These are phyloP conservation scores for Coecobrya sp. DNA, from an alignment of 2,888 invertebrate genomes.

Conservation along the genomic window DNA sequence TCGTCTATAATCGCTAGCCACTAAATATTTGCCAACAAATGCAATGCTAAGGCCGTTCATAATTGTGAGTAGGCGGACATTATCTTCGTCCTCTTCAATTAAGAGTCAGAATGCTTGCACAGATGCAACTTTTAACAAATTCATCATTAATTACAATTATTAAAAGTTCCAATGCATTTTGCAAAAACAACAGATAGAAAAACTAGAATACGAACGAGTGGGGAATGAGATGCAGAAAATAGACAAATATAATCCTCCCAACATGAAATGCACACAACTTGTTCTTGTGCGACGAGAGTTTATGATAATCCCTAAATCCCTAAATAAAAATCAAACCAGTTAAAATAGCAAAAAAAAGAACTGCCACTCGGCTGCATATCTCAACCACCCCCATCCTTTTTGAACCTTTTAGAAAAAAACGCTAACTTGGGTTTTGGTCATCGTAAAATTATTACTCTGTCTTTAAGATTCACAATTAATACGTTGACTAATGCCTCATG, in stretches of 20 bases:
- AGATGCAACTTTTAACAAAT: conserved; percentile 68
- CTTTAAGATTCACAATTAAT: background rate
- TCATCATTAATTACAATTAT: conserved; percentile 74
- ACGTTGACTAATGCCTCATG: background rate
- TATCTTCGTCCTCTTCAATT: background rate
- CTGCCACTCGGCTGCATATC: background rate
- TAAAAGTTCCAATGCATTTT: background rate
- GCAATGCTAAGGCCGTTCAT: background rate
- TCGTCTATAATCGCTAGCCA: background rate
- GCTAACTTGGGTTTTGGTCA: background rate
- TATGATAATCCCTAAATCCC: too few relatives aligned
- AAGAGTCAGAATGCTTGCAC: conserved; percentile 58
- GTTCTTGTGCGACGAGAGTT: background rate
- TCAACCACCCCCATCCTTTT: background rate
- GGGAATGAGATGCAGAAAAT: background rate
- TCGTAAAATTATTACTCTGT: background rate
- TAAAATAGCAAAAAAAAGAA: background rate
- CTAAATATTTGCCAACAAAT: background rate
- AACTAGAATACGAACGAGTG: background rate
- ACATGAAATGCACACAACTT: background rate
- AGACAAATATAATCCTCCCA: background rate
- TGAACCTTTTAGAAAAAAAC: background rate
- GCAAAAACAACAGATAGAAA: conserved; percentile 20
- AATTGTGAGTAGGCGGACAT: background rate
- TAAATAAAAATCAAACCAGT: background rate